phyloP scores from a whole-genome alignment of 1,140 invertebrate genomes.

The silkworm (Bombyx mori) region DNA sequence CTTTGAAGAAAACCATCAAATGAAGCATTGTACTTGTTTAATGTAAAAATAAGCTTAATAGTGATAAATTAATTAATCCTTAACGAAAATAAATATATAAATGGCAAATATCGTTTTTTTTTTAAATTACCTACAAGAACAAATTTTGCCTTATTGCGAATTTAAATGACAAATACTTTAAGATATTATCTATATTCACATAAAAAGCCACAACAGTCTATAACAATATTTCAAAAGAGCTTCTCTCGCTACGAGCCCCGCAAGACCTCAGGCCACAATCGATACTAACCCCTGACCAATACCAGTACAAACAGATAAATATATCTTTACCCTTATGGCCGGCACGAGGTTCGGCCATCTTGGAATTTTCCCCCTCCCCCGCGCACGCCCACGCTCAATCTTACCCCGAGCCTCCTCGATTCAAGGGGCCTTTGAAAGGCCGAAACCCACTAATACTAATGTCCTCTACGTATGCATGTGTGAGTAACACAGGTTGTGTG shows the following conservation, averaged over 20 bases:
- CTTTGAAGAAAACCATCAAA: too few relatives aligned
- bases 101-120: too few relatives aligned
- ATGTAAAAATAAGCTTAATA: too few relatives aligned
- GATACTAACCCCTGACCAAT: slow-evolving; percentile 45
- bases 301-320: slow-evolving; percentile 44
- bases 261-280: slow-evolving; percentile 24
- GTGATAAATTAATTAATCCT: too few relatives aligned
- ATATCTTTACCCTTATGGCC: slow-evolving; percentile 68
- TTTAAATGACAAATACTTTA: too few relatives aligned
- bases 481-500: slow-evolving; percentile 22
- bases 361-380: slow-evolving; percentile 43
- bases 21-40: too few relatives aligned
- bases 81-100: too few relatives aligned
- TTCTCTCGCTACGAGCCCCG: neutral
- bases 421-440: slow-evolving; percentile 61
- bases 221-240: neutral
- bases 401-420: slow-evolving; percentile 61
- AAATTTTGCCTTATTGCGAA: too few relatives aligned
- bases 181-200: neutral
- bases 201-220: neutral
- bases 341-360: slow-evolving; percentile 61
- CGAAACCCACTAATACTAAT: slow-evolving; percentile 68
- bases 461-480: slow-evolving; percentile 47
- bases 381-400: slow-evolving; percentile 47
- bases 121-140: too few relatives aligned